phyloP scores from a whole-genome alignment of 2,797 vertebrate genomes.

The Hemibagrus guttatus region DNA sequence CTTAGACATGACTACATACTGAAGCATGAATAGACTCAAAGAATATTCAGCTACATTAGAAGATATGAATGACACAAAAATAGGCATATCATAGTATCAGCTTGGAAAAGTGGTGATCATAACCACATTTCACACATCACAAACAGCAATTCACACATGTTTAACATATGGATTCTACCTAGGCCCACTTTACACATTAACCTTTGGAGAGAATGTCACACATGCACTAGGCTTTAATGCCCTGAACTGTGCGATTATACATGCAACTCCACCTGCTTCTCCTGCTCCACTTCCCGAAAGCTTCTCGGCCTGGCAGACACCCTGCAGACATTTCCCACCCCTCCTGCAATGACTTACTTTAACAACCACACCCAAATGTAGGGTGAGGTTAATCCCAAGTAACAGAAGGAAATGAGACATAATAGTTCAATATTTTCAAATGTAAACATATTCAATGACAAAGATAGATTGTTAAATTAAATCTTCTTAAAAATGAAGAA shows the following conservation, averaged over 20 bases:
- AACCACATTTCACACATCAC: background rate
- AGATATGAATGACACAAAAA: background rate
- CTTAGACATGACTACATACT: background rate
- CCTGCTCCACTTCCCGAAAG: conserved; percentile 19
- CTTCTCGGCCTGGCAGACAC: conserved; percentile 21
- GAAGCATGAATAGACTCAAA: background rate
- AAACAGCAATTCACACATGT: conserved; percentile 45
- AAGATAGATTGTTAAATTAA: background rate
- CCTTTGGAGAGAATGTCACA: background rate
- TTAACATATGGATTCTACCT: conserved; percentile 69
- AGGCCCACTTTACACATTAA: conserved; percentile 24
- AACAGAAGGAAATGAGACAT: too few relatives aligned
- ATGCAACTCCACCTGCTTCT: background rate
- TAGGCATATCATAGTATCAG: background rate
- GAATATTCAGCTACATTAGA: background rate
- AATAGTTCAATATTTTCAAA: background rate
- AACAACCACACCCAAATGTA: conserved; percentile 75
- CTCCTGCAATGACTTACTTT: conserved; percentile 75
- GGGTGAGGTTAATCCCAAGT: conserved; percentile 38
- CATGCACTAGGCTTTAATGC: background rate
- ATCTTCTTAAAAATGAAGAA: background rate
- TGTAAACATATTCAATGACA: background rate
- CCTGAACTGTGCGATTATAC: background rate
- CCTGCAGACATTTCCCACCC: conserved; percentile 38
- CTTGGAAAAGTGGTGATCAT: background rate